Evolutionary conservation across 2,797 vertebrate species (phyloP), one percentile per base, ranked within the genome.

Genomic region (Gymnothorax reevesii): DNA sequence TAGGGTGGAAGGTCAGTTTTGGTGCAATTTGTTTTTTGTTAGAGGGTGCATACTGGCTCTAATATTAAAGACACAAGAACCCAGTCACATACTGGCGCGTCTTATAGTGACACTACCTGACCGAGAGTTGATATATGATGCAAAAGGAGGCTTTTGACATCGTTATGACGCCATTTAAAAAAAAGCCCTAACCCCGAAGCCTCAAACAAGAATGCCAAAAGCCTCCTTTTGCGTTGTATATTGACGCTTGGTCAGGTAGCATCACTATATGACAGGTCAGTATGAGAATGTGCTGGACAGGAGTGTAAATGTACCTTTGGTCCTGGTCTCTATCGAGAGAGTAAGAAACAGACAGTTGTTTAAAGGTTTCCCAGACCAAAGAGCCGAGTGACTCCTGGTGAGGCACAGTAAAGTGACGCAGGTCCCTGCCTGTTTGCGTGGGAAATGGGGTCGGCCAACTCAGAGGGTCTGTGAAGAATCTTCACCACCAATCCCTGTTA

Each of bases 291-390:
- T 42, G 33, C 33, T 42, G 62, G 22, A 64, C 17, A 42, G 15
- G 33, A 49, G 42, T 3, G 15, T 12, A 77, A 49, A 49, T 77
- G 71, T 13, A 8, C 52, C 42, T 42, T 52, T 52, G 73, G 27
- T 77, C 13, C 42, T 52, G 73, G 13, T 69, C 73, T 77, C 73
- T 7, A 10, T 75, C 10, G 33, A 27, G 33, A 42, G 71, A 75
- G 71, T 5, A 42, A 15, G 42, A 49, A 33, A 42, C 25, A 13
- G 71, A 13, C 79, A 83, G 82, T 33, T 22, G 7, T n/a, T n/a
- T 15, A 71, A 27, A 15, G 62, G 17, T 92, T 95, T 95, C 93
- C 92, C 95, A 95, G 93, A 91, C 82, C 87, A 87, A 91, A 84
- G 86, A 88, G 84, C 88, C 82, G 82, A 86, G 82, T 5, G 52